phyloP scores from a whole-genome alignment of 2,888 invertebrate genomes.

The Sarcophaga variegata region DNA sequence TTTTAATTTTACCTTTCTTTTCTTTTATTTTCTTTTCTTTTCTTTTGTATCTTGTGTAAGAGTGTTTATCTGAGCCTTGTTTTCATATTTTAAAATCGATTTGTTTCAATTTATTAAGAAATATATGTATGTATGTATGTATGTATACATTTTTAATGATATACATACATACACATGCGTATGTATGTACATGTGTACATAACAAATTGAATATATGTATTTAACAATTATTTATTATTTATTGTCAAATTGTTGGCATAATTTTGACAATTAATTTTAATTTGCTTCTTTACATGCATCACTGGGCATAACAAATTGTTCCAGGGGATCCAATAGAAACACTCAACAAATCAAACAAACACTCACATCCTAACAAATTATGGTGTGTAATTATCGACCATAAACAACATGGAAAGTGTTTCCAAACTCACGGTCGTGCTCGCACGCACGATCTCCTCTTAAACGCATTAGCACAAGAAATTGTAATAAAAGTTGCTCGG shows the following conservation, averaged over 20 bases:
- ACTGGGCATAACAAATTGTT: conserved; percentile 28
- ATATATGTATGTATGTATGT: background rate
- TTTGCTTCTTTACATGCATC: conserved; percentile 39
- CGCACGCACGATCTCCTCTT: background rate
- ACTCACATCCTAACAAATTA: conserved; percentile 34
- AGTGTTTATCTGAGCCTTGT: too few relatives aligned
- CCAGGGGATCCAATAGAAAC: conserved; percentile 12
- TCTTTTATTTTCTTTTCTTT: too few relatives aligned
- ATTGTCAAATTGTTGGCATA: conserved; percentile 32
- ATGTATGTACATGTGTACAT: background rate
- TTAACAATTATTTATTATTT: conserved; percentile 31
- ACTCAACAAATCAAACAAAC: background rate
- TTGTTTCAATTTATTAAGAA: background rate
- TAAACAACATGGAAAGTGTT: conserved; percentile 53
- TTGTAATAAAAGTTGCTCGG: conserved; percentile 29
- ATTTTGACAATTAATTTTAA: conserved; percentile 62
- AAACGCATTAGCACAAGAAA: conserved; percentile 7
- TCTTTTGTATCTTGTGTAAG: too few relatives aligned
- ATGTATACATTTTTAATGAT: background rate
- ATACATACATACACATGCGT: background rate
- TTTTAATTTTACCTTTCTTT: too few relatives aligned
- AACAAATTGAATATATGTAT: background rate
- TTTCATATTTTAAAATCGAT: too few relatives aligned
- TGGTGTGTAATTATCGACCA: conserved; percentile 59
- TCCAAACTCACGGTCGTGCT: background rate